Evolutionary conservation across 2,113 vertebrate species (phyloP), one percentile per base, ranked within the genome.

Genomic region (Callospermophilus lateralis): DNA sequence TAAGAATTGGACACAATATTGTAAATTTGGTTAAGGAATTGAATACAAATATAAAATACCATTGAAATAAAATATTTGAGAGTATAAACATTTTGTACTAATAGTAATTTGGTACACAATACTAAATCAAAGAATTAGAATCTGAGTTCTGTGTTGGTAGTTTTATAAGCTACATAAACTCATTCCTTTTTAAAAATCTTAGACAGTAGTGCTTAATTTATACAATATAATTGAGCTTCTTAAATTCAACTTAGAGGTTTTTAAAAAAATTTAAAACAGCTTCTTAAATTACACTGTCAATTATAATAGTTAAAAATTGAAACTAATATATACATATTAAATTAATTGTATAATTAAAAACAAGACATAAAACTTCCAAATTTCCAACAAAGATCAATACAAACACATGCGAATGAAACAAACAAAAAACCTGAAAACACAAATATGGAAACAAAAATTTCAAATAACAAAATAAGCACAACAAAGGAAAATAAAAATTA

Each of bases 1-100:
- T 39, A 65, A 13, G n/a, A 42, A 90, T 12, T 51, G 8, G 17
- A 72, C 28, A 65, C 28, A 68, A 19, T 45, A 55, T 45, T 22
- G 10, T 16, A 45, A 63, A 79, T 80, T 39, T 32, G 77, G 42
- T 81, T 92, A 77, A 83, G n/a, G 70, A 90, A 65, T 68, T 85
- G 7, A 61, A 85, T 55, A 37, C 16, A 77, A 89, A 92, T 39
- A 32, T 6, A 84, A 89, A 81, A 63, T 55, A 86, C 37, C 39
- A 70, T 34, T 68, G 13, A 84, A 63, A 70, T n/a, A 84, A 84
- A 84, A 68, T 17, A 22, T 30, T 94, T 51, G 12, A 77, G 1
- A 53, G 48, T 63, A 63, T 55, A 45, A 91, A 89, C 28, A 63
- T 81, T 95, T 89, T n/a, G 37, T 55, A 48, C 55, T 73, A 94